These are phyloP conservation scores for Channa maculata DNA, from an alignment of 2,113 vertebrate genomes.

Conservation along the genomic window DNA sequence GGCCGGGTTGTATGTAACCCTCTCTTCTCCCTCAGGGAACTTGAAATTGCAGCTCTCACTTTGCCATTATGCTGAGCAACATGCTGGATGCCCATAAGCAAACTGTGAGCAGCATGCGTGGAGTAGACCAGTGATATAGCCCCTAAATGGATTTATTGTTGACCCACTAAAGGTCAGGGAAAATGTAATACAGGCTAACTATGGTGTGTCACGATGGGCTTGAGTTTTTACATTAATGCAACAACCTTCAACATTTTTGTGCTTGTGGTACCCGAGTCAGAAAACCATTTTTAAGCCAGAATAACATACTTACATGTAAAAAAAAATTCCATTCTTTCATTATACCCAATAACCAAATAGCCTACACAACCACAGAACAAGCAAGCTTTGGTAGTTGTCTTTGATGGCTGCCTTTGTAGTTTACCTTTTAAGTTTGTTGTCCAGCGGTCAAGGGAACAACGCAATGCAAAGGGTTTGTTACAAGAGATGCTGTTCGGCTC, in stretches of 20 bases:
- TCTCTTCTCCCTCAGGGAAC: constrained; percentile 19
- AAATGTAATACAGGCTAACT: constrained; percentile 30
- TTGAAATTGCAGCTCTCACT: constrained; percentile 46
- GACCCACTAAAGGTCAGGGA: constrained; percentile 49
- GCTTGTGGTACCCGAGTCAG: no score
- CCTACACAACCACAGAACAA: no score
- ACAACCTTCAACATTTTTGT: constrained; percentile 26
- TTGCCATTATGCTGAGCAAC: constrained; percentile 35
- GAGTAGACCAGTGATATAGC: constrained; percentile 42
- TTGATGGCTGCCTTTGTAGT: no score
- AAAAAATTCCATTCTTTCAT: no score
- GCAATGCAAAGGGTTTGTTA: no score
- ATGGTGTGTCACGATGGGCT: constrained; percentile 29
- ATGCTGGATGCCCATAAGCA: constrained; percentile 33
- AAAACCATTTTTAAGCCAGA: no score
- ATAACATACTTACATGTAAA: no score
- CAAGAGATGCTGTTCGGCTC: no score
- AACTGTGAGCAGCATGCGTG: constrained; percentile 19
- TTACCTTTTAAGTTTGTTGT: no score
- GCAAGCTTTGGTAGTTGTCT: no score
- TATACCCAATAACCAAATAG: no score
- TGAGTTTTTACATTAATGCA: constrained; percentile 38
- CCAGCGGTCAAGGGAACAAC: no score
- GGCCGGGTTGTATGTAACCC: constrained; percentile 6
- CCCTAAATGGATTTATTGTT: constrained; percentile 44